Percentiles rank a stretch among this genome's conserved stretches.
These are phyloP conservation scores for Uromys caudimaculatus DNA, from an alignment of 2,797 vertebrate genomes.

Conservation along the genomic window DNA sequence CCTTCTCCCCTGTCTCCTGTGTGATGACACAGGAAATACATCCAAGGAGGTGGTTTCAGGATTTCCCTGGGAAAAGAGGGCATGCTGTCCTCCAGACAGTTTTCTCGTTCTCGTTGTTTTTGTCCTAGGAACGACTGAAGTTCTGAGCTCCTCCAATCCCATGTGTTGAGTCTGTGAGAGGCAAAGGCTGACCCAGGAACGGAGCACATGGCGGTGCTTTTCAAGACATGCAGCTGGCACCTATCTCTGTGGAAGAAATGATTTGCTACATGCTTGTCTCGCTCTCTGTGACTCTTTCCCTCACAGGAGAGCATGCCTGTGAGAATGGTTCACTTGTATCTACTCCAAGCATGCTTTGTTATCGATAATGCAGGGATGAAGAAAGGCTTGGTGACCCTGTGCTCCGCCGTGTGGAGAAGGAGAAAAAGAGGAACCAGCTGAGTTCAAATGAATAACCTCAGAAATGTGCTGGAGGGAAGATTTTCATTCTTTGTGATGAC, in stretches of 20 bases:
- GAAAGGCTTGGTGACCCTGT: not conserved
- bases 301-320: not conserved
- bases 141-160: not conserved
- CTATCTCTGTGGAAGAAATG: not conserved
- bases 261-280: not conserved
- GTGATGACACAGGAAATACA: too few species aligned
- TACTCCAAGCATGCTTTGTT: not conserved
- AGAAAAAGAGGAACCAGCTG: not conserved
- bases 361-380: not conserved
- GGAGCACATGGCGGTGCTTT: slow-evolving; percentile 32
- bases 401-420: not conserved
- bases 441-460: slow-evolving; percentile 22
- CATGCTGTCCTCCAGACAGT: not conserved
- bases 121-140: not conserved
- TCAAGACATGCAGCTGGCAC: not conserved
- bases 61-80: not conserved
- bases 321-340: not conserved
- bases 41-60: not conserved
- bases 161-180: not conserved
- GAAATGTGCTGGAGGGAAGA: not conserved
- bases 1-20: not conserved
- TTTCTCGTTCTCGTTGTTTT: not conserved
- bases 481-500: not conserved
- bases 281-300: not conserved
- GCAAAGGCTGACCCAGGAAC: not conserved